Base-by-base conservation (phyloP, 1,140 invertebrate genomes). In the Drosophila sp. region DNA sequence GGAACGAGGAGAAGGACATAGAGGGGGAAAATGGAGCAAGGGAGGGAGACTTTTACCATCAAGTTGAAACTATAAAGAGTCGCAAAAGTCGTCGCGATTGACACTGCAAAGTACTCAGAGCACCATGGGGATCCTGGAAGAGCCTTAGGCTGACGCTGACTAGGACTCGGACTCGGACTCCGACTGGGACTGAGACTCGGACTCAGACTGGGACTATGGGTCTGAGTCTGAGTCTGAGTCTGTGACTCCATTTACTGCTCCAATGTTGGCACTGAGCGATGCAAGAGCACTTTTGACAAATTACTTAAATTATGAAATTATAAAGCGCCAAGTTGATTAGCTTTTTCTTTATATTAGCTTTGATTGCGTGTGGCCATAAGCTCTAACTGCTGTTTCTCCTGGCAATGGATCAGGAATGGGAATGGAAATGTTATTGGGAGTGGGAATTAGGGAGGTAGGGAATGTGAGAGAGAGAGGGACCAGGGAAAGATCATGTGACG, bases 221-320 rank as follows among this genome's bases (percentile, higher is more conserved):
- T 18, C 11, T 18, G 11, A 13, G 36, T 38, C 36, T 36, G n/a
- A 38, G 6, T 13, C 11, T 5, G 9, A 1, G 34, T 36, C 36
- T 13, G 11, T 38, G 36, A 38, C 36, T 38, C 11, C 36, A 38
- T n/a, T 38, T 38, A 6, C 13, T 34, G 45, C 18, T 41, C 13
- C 13, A 14, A 50, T 9, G 21, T 72, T 40, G 71, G 32, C 38
- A 64, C 18, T 46, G 29, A 50, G 45, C 53, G 63, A 53, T 65
- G 50, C 29, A 36, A 58, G 38, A 53, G 40, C 36, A 50, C 67
- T 71, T 64, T 50, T 58, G 40, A 76, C 59, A 73, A 84, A 84
- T 72, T 46, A 59, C 45, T 45, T 62, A 65, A 84, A 83, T 83
- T 80, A 80, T 84, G 77, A 76, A 84, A 83, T 83, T 84, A 84